Evolutionary conservation across 1,140 invertebrate species (phyloP), one percentile per base, ranked within the genome.

Genomic region (Arctopsyche grandis): DNA sequence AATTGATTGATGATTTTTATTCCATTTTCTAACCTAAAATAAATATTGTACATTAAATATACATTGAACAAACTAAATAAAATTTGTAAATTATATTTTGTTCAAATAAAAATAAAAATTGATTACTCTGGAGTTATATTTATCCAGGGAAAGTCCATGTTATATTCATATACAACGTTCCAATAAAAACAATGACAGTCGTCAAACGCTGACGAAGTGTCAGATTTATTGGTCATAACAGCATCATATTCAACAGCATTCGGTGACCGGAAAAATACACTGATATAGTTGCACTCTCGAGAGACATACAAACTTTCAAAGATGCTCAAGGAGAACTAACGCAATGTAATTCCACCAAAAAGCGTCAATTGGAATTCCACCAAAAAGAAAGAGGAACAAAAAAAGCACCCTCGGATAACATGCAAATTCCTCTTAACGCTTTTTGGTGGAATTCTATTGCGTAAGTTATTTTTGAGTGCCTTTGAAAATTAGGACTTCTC

Each of bases 61-160:
- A 74, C 38, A 38, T 3, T 43, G 19, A 21, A 71, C 10, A 16
- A 38, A 24, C 10, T 16, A 19, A 71, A 19, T 71, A 5, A 38
- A 26, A 48, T 48, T 7, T 75, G 24, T 26, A 56, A 7, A 21
- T 16, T 14, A 75, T 21, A 14, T 56, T 48, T 14, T 5, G 21
- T 3, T 16, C 38, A 56, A 29, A 75, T 14, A 80, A 9, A 48
- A 56, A 70, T 71, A 63, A 43, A 9, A 24, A 22, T 46, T 73
- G 58, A 19, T 26, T 79, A 81, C 80, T 78, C 78, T 21, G 44
- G 26, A 48, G 74, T 77, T 10, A 46, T 74, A 46, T 77, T 81
- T 26, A 81, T 81, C 80, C 80, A 81, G 4, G 7, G 76, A 16
- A 79, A 69, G 22, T 81, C 78, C 80, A 81, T 81, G 9, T 63